A percentile compares a stretch with the other conserved stretches of the same genome.
Conservation (phyloP, 2,797 vertebrate species). For the Danionella dracula region DNA sequence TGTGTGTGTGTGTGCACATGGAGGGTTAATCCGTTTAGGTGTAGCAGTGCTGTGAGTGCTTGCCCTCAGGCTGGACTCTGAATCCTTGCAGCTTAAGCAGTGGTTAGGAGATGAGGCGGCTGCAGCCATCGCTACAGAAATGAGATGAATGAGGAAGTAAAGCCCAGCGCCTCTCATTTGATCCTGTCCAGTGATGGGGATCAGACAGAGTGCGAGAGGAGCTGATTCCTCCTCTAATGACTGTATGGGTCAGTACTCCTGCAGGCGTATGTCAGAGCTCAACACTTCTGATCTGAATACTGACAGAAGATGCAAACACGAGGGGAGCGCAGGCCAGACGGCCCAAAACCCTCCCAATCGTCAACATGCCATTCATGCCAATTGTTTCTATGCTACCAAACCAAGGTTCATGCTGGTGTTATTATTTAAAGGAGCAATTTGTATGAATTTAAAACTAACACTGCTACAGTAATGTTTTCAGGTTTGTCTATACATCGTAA, state of each 20-base stretch:
- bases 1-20: slow-evolving; percentile 49
- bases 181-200: slow-evolving; percentile 64
- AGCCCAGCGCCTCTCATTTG: slow-evolving; percentile 89
- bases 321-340: slow-evolving; percentile 25
- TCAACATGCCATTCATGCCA: no score
- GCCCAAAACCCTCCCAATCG: not conserved
- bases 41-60: slow-evolving; percentile 50
- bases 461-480: no score
- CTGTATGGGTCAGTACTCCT: slow-evolving; percentile 86
- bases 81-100: slow-evolving; percentile 78
- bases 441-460: no score
- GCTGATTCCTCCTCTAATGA: slow-evolving; percentile 89
- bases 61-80: slow-evolving; percentile 75
- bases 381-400: no score
- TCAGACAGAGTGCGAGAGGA: slow-evolving; percentile 49
- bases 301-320: slow-evolving; percentile 29
- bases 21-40: slow-evolving; percentile 88
- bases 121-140: slow-evolving; percentile 86
- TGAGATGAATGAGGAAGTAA: slow-evolving; percentile 93
- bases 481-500: no score
- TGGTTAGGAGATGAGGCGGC: slow-evolving; percentile 81
- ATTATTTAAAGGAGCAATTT: no score
- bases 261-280: slow-evolving; percentile 81
- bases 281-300: slow-evolving; percentile 73
- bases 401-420: no score